Percentiles rank a stretch among this genome's conserved stretches.
Conservation (phyloP, 2,113 vertebrate genomes). For the Maccullochella peelii region DNA sequence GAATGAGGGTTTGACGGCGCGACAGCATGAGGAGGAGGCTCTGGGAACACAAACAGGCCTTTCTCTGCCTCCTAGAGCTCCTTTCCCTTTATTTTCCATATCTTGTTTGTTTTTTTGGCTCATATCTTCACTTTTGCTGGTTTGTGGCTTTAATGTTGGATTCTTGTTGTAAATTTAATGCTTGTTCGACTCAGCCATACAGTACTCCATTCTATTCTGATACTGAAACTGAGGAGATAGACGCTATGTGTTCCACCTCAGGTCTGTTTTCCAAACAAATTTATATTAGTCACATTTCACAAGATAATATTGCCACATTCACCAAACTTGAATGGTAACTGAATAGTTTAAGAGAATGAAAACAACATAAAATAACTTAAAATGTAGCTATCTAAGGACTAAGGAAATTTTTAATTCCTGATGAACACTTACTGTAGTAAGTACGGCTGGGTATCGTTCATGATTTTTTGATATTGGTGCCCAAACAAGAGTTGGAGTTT, state of each 20-base stretch:
- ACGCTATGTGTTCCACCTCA: neutral
- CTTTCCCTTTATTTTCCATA: constrained; percentile 57
- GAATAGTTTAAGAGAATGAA: neutral
- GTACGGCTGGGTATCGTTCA: no score
- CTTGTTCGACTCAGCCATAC: neutral
- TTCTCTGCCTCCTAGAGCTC: constrained; percentile 52
- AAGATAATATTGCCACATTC: neutral
- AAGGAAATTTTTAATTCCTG: neutral
- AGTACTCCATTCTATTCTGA: neutral
- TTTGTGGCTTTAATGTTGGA: constrained; percentile 26
- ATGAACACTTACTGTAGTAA: neutral
- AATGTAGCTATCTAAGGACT: neutral
- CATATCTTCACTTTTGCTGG: constrained; percentile 26
- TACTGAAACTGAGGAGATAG: neutral
- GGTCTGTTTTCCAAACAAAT: constrained; percentile 2
- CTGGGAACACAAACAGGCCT: constrained; percentile 67
- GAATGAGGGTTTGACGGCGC: constrained; percentile 62
- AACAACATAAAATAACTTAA: neutral
- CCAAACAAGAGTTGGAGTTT: neutral
- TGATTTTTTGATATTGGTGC: neutral
- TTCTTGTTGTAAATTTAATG: constrained; percentile 15
- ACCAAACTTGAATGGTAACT: neutral
- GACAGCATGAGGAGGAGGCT: constrained; percentile 79
- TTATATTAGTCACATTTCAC: neutral
- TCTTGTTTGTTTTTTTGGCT: constrained; percentile 68